Percentiles rank a stretch among this genome's conserved stretches.
Conservation (phyloP, 2,888 invertebrate genomes). For the Philereme vetulata region DNA sequence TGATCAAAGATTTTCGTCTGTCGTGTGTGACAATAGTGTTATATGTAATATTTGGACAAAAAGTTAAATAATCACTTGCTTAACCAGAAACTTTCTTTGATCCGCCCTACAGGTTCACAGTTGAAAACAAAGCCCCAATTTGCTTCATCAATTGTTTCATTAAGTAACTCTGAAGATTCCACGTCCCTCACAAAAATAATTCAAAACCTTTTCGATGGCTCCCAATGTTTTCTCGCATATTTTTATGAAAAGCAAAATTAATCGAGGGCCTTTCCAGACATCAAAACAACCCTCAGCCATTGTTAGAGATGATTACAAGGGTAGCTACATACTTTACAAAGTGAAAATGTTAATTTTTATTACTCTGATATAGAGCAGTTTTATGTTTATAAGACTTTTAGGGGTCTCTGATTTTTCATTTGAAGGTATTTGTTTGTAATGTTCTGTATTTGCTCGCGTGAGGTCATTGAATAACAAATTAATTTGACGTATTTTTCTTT, state of each 20-base stretch:
- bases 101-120: not conserved
- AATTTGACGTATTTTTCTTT: too few species aligned
- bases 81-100: too few species aligned
- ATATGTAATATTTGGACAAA: too few species aligned
- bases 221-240: conserved; percentile 57
- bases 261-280: conserved; percentile 75
- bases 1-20: too few species aligned
- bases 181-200: conserved; percentile 24
- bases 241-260: conserved; percentile 75
- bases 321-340: conserved; percentile 61
- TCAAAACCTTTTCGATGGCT: conserved; percentile 45
- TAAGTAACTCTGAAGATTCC: conserved; percentile 11
- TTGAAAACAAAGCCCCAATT: conserved; percentile 12
- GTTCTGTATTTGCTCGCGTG: not conserved
- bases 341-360: conserved; percentile 79
- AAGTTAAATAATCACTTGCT: too few species aligned
- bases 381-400: conserved; percentile 31
- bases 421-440: conserved; percentile 12
- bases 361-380: conserved; percentile 67
- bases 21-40: too few species aligned
- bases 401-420: conserved; percentile 24
- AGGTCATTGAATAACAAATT: not conserved
- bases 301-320: conserved; percentile 77
- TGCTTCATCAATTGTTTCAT: conserved; percentile 22
- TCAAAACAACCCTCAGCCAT: conserved; percentile 76